These are phyloP conservation scores for Antedon bifida DNA, from an alignment of 35 echinoderm and acorn worm genomes.

Conservation along the genomic window DNA sequence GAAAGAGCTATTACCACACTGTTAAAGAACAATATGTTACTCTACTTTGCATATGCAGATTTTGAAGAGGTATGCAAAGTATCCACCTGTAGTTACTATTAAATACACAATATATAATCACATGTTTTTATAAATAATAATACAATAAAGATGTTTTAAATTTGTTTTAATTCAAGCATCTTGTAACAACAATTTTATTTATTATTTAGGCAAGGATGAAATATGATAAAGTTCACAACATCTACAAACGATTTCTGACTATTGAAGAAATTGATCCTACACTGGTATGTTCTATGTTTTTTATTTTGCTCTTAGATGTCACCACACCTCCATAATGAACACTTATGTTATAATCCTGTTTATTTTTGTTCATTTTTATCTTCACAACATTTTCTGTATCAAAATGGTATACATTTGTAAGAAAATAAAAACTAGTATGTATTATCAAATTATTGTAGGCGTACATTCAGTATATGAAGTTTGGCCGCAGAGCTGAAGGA, in stretches of 20 bases:
- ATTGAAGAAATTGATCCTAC: slow-evolving; percentile 78
- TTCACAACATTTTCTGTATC: no score
- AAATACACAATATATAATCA: not conserved
- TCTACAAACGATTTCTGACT: slow-evolving; percentile 68
- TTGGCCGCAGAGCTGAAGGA: slow-evolving; percentile 59
- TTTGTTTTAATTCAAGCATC: no score
- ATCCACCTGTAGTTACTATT: not conserved
- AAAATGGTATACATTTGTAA: no score
- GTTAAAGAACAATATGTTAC: slow-evolving; percentile 94
- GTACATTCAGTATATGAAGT: slow-evolving; percentile 94
- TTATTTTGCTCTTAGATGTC: no score
- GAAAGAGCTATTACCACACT: slow-evolving; percentile 86
- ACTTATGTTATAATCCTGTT: no score
- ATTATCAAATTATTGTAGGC: slow-evolving; percentile 37
- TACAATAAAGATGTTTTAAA: no score
- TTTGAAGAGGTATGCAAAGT: slow-evolving; percentile 83
- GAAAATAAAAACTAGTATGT: no score
- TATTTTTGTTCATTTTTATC: no score
- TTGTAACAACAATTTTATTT: no score
- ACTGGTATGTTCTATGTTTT: slow-evolving; percentile 30
- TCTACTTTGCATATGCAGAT: slow-evolving; percentile 98
- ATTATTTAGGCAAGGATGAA: slow-evolving; percentile 79
- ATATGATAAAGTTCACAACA: slow-evolving; percentile 88
- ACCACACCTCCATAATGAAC: no score
- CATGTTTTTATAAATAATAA: not conserved